phyloP scores from a whole-genome alignment of 2,888 invertebrate species.

The Lycaena phlaeas region DNA sequence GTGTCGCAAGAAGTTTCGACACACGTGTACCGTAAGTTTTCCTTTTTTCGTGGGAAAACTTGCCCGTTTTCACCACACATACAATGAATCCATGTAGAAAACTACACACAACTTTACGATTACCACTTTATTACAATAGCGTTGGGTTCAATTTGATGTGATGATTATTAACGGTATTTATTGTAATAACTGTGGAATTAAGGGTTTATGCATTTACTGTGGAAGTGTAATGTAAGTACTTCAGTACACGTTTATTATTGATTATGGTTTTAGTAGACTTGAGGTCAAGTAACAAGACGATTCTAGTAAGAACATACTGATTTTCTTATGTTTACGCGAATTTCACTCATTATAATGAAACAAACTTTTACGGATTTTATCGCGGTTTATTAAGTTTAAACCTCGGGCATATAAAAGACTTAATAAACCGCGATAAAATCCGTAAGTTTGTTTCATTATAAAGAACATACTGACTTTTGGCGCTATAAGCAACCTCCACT shows the following conservation, averaged over 20 bases:
- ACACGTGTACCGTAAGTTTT: slow-evolving; percentile 44
- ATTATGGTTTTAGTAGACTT: too few species aligned
- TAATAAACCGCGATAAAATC: too few species aligned
- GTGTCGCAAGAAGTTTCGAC: slow-evolving; percentile 53
- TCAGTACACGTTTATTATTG: neutral
- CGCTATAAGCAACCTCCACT: too few species aligned
- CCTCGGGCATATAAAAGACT: too few species aligned
- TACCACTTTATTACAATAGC: slow-evolving; percentile 18
- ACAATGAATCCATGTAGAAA: slow-evolving; percentile 40
- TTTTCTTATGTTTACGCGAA: too few species aligned
- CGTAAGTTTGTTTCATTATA: too few species aligned
- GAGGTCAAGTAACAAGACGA: too few species aligned
- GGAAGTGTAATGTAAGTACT: neutral
- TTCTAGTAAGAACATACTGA: too few species aligned
- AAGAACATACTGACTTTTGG: too few species aligned
- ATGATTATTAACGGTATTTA: slow-evolving; percentile 36
- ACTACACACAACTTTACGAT: slow-evolving; percentile 22
- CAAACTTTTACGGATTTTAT: too few species aligned
- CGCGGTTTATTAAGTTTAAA: too few species aligned
- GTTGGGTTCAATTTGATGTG: slow-evolving; percentile 18
- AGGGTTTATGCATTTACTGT: slow-evolving; percentile 13
- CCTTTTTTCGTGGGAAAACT: slow-evolving; percentile 67
- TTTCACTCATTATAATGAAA: too few species aligned
- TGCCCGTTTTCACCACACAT: slow-evolving; percentile 49
- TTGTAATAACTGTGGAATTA: slow-evolving; percentile 26